These are phyloP conservation scores for Macrophya annulata DNA, from an alignment of 2,888 invertebrate genomes.

Conservation along the genomic window DNA sequence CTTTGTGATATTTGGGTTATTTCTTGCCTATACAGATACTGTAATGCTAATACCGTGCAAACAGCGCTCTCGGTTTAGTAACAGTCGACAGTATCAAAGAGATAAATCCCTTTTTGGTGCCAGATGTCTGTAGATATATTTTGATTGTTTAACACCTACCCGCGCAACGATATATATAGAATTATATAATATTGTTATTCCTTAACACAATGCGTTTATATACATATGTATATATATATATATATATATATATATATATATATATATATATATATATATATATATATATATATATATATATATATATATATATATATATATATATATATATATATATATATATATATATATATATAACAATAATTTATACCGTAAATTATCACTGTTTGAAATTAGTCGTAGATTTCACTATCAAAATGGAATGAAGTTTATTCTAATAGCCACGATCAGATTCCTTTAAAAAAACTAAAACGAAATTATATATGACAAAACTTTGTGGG, in stretches of 20 bases:
- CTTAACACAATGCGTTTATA: too few relatives aligned
- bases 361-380: background rate
- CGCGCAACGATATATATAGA: background rate
- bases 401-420: background rate
- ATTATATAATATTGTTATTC: background rate
- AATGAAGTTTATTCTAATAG: background rate
- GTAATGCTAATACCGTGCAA: background rate
- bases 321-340: background rate
- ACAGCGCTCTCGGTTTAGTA: background rate
- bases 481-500: background rate
- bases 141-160: constrained; percentile 11
- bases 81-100: background rate
- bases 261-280: background rate
- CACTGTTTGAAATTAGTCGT: background rate
- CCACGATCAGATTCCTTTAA: background rate
- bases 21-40: background rate
- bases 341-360: background rate
- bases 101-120: background rate
- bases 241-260: background rate
- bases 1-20: background rate
- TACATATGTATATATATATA: background rate
- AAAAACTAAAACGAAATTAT: background rate
- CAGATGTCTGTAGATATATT: background rate
- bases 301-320: background rate
- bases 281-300: background rate